These are phyloP conservation scores for Opisthocomus hoazin DNA, from an alignment of 2,113 vertebrate species.

Conservation along the genomic window DNA sequence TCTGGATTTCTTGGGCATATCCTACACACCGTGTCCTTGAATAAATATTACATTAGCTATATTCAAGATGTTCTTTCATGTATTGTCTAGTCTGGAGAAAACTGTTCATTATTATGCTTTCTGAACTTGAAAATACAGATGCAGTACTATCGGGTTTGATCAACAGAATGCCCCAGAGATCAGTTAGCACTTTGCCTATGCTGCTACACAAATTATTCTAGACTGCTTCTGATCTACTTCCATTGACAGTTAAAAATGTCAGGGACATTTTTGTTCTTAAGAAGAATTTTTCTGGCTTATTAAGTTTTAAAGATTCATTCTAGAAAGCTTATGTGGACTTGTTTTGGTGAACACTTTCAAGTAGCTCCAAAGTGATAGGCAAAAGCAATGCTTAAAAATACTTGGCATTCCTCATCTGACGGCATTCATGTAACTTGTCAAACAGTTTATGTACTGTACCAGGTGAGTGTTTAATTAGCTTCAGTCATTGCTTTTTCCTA, in stretches of 20 bases:
- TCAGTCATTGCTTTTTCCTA: background rate
- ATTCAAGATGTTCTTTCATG: background rate
- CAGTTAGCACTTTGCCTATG: background rate
- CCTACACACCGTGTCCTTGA: background rate
- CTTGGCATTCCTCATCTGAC: background rate
- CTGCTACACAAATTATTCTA: background rate
- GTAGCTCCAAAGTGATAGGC: background rate
- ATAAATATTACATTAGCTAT: background rate
- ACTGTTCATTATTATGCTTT: background rate
- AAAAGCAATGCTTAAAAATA: background rate
- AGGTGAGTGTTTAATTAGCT: background rate
- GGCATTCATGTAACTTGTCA: background rate
- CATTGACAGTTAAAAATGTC: background rate
- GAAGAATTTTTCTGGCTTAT: background rate
- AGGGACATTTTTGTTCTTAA: background rate
- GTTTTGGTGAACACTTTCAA: background rate
- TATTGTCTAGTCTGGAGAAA: background rate
- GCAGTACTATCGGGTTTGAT: background rate
- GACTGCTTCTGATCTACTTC: background rate
- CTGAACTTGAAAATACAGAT: background rate
- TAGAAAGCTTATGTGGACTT: background rate
- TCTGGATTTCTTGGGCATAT: background rate
- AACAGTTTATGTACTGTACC: slow-evolving; percentile 1
- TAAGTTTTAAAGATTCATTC: too few relatives aligned
- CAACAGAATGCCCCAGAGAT: background rate